Conservation (phyloP, 2,797 vertebrate genomes). For the Harpagifer antarcticus region DNA sequence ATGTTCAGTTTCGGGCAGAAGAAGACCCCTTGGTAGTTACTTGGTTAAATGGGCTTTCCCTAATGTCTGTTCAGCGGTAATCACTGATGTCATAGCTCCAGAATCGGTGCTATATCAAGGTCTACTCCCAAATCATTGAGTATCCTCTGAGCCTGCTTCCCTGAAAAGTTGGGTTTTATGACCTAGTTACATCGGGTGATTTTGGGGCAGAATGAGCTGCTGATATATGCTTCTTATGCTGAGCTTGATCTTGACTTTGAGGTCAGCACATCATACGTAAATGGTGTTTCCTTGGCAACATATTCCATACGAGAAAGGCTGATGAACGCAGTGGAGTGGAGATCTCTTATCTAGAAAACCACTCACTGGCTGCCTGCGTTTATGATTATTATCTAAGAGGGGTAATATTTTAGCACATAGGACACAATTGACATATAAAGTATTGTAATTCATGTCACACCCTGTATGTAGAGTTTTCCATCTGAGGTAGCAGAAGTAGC, state of each 20-base stretch:
- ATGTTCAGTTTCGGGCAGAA: slow-evolving; percentile 27
- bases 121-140: slow-evolving; percentile 41
- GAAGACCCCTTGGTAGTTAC: slow-evolving; percentile 41
- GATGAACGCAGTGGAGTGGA: slow-evolving; percentile 53
- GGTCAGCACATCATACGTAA: slow-evolving; percentile 58
- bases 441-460: not conserved
- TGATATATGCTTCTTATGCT: slow-evolving; percentile 47
- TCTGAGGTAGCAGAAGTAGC: not conserved
- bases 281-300: slow-evolving; percentile 74
- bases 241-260: slow-evolving; percentile 64
- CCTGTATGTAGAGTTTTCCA: not conserved
- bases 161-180: slow-evolving; percentile 47
- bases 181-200: slow-evolving; percentile 60
- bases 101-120: slow-evolving; percentile 48
- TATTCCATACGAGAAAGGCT: slow-evolving; percentile 59
- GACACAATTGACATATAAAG: slow-evolving; percentile 14
- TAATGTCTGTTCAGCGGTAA: slow-evolving; percentile 52
- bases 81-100: slow-evolving; percentile 57
- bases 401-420: slow-evolving; percentile 15
- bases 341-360: slow-evolving; percentile 49
- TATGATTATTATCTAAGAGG: slow-evolving; percentile 40
- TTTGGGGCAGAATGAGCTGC: slow-evolving; percentile 34
- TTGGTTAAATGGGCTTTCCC: slow-evolving; percentile 60
- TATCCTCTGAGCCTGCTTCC: slow-evolving; percentile 48
- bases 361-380: slow-evolving; percentile 37